These are phyloP conservation scores for Mesembrinibis cayennensis DNA, from an alignment of 2,113 vertebrate genomes.

Conservation along the genomic window DNA sequence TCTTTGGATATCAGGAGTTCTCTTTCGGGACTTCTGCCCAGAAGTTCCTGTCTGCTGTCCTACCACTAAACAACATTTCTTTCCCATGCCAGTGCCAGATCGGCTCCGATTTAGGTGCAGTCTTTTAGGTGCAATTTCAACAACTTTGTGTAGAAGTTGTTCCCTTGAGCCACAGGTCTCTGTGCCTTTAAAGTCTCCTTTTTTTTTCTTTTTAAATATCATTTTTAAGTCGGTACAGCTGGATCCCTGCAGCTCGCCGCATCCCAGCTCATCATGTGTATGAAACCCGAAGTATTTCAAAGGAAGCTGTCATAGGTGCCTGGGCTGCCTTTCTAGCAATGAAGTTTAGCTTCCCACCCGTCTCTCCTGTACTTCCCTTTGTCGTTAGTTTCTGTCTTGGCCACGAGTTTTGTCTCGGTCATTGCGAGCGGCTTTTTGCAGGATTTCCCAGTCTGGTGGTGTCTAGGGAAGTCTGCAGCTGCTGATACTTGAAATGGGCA, in stretches of 20 bases:
- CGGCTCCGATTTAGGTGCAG: not conserved
- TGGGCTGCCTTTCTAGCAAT: slow-evolving; percentile 50
- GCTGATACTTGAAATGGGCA: not conserved
- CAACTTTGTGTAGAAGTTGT: not conserved
- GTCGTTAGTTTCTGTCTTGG: slow-evolving; percentile 12
- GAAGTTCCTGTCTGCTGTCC: not conserved
- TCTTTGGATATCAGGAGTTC: not conserved
- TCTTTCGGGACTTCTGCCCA: not conserved
- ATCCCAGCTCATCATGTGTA: not conserved
- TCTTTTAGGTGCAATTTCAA: not conserved
- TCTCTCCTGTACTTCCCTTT: slow-evolving; percentile 26
- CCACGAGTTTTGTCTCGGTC: not conserved
- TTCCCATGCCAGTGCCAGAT: not conserved
- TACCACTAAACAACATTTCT: not conserved
- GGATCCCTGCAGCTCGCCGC: not conserved
- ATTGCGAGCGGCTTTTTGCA: not conserved
- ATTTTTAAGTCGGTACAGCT: not conserved
- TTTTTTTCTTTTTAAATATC: not conserved
- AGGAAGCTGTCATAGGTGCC: not conserved
- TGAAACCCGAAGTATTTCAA: slow-evolving; percentile 21
- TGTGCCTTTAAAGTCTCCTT: not conserved
- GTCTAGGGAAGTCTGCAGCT: not conserved
- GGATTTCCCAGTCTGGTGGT: not conserved
- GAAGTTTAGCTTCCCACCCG: not conserved
- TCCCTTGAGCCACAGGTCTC: not conserved